Percentiles rank a stretch among this genome's conserved stretches.
Evolutionary conservation across 2,797 vertebrate species (phyloP).

Genomic region (Crypturellus tataupa): DNA sequence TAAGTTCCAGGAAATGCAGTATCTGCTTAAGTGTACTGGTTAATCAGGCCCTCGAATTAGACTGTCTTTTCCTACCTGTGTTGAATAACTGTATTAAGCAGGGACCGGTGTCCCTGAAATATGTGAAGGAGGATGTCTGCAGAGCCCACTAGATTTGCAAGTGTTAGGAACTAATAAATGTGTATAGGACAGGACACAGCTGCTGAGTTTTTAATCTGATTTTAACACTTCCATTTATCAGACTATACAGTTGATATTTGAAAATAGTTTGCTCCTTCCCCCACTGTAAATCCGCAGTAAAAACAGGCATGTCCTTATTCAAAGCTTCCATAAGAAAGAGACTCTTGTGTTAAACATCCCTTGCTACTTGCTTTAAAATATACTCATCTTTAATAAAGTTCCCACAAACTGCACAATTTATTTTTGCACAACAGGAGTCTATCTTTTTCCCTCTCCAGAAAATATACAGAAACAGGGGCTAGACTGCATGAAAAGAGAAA

Average conservation of each 20-base stretch:
- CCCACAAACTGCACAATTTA: slow-evolving; percentile 70
- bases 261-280: slow-evolving; percentile 65
- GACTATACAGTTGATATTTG: slow-evolving; percentile 56
- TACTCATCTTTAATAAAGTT: slow-evolving; percentile 76
- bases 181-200: slow-evolving; percentile 18
- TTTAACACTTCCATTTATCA: slow-evolving; percentile 68
- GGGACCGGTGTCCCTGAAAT: background rate
- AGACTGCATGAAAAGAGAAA: slow-evolving; percentile 62
- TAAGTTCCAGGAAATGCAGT: background rate
- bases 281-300: slow-evolving; percentile 54
- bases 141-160: background rate
- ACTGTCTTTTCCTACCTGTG: background rate
- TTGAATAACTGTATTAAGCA: background rate
- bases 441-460: slow-evolving; percentile 58
- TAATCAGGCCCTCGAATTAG: background rate
- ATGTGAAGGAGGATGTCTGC: background rate
- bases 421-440: slow-evolving; percentile 71
- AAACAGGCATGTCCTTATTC: slow-evolving; percentile 74
- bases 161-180: slow-evolving; percentile 4
- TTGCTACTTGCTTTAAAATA: slow-evolving; percentile 62
- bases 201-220: slow-evolving; percentile 50
- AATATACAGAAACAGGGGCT: slow-evolving; percentile 80
- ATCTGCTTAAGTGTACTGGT: background rate
- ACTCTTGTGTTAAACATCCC: slow-evolving; percentile 66
- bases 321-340: slow-evolving; percentile 58